Base-by-base conservation (phyloP, 1,140 invertebrate species). In the Leptinotarsa defecta region DNA sequence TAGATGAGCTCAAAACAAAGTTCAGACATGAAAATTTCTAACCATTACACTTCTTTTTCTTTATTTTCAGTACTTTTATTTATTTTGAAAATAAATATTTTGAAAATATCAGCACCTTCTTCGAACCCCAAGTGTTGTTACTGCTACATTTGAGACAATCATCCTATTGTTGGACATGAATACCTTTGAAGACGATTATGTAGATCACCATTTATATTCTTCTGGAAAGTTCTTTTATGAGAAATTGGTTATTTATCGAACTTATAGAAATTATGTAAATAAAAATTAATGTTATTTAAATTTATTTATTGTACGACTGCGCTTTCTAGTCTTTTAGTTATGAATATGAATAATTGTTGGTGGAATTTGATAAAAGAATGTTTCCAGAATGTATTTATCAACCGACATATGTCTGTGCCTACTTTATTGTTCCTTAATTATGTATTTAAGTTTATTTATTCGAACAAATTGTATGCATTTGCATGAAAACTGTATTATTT, bases 321-420 rank as follows among this genome's bases (percentile, higher is more conserved):
- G n/a, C 13, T 67, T 67, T 67, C 64, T 67, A 67, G 64, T 67
- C 64, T 67, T 24, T 22, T 20, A 67, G 64, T 15, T 67, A 67
- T 34, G 64, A 24, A 67, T 20, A 67, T 22, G 64, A 34, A 67
- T 22, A 24, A 67, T 67, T n/a, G 13, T 67, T 67, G n/a, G n/a
- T 57, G 15, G 6, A 57, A 57, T 17, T 67, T 67, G 4, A 67
- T 67, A 15, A 67, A 67, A 67, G 27, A 67, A 67, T 8, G 15
- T 34, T 67, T 67, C 27, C 64, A 67, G 20, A 17, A 22, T 22
- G 13, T 8, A 17, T 57, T 19, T 57, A 57, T 11, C 52, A 57
- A 57, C 52, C 6, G 52, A 57, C 4, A 57, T 57, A 57, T n/a
- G 52, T 57, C 52, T 5, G n/a, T 19, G n/a, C n/a, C 52, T 57